phyloP scores from a whole-genome alignment of 2,888 invertebrate species.

The Drosophila multiciliata region DNA sequence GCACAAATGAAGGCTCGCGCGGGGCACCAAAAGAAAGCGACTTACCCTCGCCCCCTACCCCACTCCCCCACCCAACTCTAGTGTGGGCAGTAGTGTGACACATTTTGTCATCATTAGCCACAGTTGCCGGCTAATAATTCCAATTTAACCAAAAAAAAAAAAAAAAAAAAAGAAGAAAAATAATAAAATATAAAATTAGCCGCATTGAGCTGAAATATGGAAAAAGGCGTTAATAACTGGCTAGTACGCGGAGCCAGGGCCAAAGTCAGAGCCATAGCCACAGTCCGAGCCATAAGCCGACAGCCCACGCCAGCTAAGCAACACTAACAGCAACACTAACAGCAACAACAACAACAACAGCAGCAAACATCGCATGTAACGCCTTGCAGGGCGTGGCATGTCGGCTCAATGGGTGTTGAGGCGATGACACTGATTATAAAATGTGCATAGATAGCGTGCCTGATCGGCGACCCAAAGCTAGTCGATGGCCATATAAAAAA shows the following conservation, averaged over 20 bases:
- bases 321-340: constrained; percentile 21
- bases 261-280: constrained; percentile 24
- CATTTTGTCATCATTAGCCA: constrained; percentile 82
- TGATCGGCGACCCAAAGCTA: constrained; percentile 14
- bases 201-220: constrained; percentile 40
- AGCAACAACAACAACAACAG: constrained; percentile 6
- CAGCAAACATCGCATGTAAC: constrained; percentile 25
- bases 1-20: constrained; percentile 35
- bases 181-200: constrained; percentile 44
- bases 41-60: not conserved
- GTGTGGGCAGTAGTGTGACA: constrained; percentile 80
- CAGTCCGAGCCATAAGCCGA: constrained; percentile 53
- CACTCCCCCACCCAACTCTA: not conserved
- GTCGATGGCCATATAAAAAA: constrained; percentile 2
- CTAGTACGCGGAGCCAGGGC: constrained; percentile 43
- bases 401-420: constrained; percentile 59
- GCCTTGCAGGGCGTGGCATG: constrained; percentile 44
- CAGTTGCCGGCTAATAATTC: constrained; percentile 80
- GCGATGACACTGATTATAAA: constrained; percentile 77
- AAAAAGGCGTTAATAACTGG: constrained; percentile 68
- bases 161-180: constrained; percentile 31
- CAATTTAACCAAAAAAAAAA: constrained; percentile 67
- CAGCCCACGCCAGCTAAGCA: constrained; percentile 61
- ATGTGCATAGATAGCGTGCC: constrained; percentile 52
- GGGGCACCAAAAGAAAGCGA: constrained; percentile 59